Base-by-base conservation (phyloP, 2,797 vertebrate species). In the Naso thynnoides region DNA sequence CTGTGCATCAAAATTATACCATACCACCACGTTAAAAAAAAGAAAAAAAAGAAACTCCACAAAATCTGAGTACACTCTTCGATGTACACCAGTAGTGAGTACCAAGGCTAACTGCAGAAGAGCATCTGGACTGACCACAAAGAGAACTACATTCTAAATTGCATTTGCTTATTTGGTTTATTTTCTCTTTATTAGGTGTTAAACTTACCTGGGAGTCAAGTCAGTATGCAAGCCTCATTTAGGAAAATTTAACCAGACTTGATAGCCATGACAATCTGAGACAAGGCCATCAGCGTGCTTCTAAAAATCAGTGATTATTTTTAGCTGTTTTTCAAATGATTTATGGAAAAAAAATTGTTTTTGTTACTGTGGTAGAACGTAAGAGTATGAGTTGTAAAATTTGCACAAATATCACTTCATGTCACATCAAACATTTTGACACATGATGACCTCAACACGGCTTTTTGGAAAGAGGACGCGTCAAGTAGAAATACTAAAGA, bases 401-500 rank as follows among this genome's bases (percentile, higher is more conserved):
- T 42, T 52, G 44, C 24, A 61, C 21, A 3, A n/a, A 53, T 69
- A 42, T 70, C 33, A 42, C 0, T 48, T 63, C 11, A n/a, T 16
- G 58, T 47, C 11, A 2, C 27, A 48, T 45, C 3, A 16, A 0
- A 72, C 26, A 24, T 38, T 61, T 19, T 41, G n/a, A 50, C 3
- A 26, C 33, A 29, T 10, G 4, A 53, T 44, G 14, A 53, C 21
- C 52, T 66, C 16, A 59, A 18, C 2, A 2, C n/a, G 62, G 45
- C 16, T 63, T 56, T 72, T 36, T 41, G 31, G 13, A 47, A 27
- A 9, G 6, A 61, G 14, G 29, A 48, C n/a, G 16, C 42, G 57
- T 71, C 65, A 31, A 8, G 16, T 65, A 52, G 33, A 55, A 62
- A 47, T 2, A 18, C 19, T 56, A 24, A 63, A 45, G 41, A 68